Evolutionary conservation across 2,797 vertebrate species (phyloP).

Genomic region (Parauchenoglanis punctatus): DNA sequence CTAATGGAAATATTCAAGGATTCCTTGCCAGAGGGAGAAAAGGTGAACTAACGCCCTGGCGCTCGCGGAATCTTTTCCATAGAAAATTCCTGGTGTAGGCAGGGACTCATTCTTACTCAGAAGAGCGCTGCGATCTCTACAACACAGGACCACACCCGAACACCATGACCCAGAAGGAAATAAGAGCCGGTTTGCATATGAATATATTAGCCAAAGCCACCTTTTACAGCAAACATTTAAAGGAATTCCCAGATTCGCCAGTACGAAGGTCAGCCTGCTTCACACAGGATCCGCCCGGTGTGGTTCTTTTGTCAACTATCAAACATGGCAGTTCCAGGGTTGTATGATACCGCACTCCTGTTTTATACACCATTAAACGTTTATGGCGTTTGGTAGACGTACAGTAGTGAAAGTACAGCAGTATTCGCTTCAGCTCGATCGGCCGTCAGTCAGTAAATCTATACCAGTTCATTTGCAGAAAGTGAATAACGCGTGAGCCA

Average conservation of each 20-base stretch:
- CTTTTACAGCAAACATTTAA: not conserved
- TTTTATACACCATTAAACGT: not conserved
- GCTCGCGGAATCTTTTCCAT: not conserved
- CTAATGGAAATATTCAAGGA: no score
- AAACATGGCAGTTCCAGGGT: not conserved
- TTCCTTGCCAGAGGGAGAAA: no score
- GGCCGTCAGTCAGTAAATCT: no score
- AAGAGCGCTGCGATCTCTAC: not conserved
- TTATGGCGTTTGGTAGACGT: not conserved
- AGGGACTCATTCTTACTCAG: not conserved
- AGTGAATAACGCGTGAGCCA: no score
- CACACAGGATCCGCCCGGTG: not conserved
- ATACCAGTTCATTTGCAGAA: no score
- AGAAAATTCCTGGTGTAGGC: not conserved
- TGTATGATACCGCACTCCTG: not conserved
- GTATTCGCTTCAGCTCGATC: no score
- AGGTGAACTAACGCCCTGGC: not conserved
- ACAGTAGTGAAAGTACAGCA: no score
- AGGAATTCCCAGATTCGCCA: not conserved
- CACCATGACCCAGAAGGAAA: not conserved
- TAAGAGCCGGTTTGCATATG: not conserved
- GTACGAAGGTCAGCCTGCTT: not conserved
- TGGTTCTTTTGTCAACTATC: not conserved
- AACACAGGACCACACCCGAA: not conserved
- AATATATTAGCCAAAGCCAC: not conserved